These are phyloP conservation scores for Euura saliciscinereae DNA, from an alignment of 1,140 invertebrate genomes.

Conservation along the genomic window DNA sequence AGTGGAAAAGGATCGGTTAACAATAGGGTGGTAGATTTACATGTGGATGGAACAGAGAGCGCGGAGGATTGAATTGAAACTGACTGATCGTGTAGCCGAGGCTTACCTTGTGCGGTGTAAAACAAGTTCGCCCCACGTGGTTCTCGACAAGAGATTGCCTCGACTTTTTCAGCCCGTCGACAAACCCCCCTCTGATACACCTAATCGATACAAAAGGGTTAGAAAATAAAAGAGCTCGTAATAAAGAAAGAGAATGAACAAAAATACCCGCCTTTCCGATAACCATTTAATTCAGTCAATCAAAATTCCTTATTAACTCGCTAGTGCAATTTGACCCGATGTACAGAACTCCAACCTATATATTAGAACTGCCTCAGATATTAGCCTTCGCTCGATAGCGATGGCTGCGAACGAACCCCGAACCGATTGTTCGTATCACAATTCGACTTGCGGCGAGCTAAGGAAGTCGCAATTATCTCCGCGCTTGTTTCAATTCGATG, in stretches of 20 bases:
- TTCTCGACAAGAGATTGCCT: slow-evolving; percentile 41
- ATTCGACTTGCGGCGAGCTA: too few relatives aligned
- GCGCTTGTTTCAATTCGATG: too few relatives aligned
- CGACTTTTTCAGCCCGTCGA: slow-evolving; percentile 24
- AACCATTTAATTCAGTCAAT: slow-evolving; percentile 62
- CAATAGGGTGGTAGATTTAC: not conserved
- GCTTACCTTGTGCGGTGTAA: slow-evolving; percentile 34
- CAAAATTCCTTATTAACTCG: slow-evolving; percentile 58
- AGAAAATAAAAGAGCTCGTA: not conserved
- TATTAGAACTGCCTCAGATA: slow-evolving; percentile 54
- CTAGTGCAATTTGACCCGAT: slow-evolving; percentile 1
- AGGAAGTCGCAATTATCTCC: too few relatives aligned
- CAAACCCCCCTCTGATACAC: slow-evolving; percentile 39
- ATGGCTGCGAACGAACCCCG: slow-evolving; percentile 29
- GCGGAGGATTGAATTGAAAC: slow-evolving; percentile 44
- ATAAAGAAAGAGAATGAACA: not conserved
- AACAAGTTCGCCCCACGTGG: slow-evolving; percentile 37
- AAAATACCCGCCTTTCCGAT: slow-evolving; percentile 44
- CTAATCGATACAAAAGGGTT: slow-evolving; percentile 48
- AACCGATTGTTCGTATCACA: too few relatives aligned
- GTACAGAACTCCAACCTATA: slow-evolving; percentile 28
- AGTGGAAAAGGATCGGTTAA: not conserved
- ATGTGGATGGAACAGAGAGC: not conserved
- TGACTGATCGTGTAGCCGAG: slow-evolving; percentile 23
- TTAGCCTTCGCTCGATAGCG: slow-evolving; percentile 37